These are phyloP conservation scores for Drosophila parthenogenetica DNA, from an alignment of 2,888 invertebrate genomes.

Conservation along the genomic window DNA sequence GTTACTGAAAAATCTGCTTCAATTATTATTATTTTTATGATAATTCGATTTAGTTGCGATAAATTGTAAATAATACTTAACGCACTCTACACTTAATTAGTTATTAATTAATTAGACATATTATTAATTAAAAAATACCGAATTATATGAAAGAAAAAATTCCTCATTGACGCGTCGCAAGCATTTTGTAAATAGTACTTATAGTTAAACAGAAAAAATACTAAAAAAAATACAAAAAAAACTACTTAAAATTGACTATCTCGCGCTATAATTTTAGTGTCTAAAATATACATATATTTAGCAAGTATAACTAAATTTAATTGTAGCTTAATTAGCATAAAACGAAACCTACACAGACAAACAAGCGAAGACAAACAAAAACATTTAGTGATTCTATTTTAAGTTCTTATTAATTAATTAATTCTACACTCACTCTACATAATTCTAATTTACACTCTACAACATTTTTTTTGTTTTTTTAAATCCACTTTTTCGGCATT, in stretches of 20 bases:
- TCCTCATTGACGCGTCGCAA: conserved; percentile 69
- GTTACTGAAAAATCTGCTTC: conserved; percentile 81
- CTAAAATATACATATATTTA: conserved; percentile 51
- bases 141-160: conserved; percentile 44
- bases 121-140: not conserved
- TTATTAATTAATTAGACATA: conserved; percentile 20
- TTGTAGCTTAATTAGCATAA: conserved; percentile 64
- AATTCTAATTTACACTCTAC: conserved; percentile 38
- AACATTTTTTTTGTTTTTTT: conserved; percentile 47
- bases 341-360: conserved; percentile 58
- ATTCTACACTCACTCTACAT: conserved; percentile 35
- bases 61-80: conserved; percentile 71
- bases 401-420: conserved; percentile 64
- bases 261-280: conserved; percentile 67
- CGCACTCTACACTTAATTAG: conserved; percentile 50
- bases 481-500: conserved; percentile 52
- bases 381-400: conserved; percentile 81
- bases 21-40: conserved; percentile 60
- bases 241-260: conserved; percentile 69
- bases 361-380: conserved; percentile 75
- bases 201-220: conserved; percentile 50
- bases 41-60: conserved; percentile 59
- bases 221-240: conserved; percentile 22
- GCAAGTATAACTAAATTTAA: conserved; percentile 61
- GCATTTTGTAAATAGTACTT: conserved; percentile 73